These are phyloP conservation scores for Rhincodon typus DNA, from an alignment of 2,797 vertebrate species.

Conservation along the genomic window DNA sequence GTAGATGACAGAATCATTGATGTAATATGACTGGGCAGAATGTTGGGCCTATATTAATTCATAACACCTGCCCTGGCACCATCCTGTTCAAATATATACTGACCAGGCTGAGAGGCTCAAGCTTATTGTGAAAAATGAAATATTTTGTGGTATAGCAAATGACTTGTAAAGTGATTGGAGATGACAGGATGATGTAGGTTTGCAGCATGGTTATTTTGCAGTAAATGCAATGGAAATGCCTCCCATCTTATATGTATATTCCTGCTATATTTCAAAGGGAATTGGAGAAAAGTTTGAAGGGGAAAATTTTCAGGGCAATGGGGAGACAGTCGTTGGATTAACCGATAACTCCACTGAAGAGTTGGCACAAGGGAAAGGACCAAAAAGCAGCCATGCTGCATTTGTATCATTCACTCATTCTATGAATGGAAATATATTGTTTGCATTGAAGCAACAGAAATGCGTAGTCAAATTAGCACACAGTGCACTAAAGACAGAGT, in stretches of 20 bases:
- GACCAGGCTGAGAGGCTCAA: not conserved
- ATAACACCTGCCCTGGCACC: not conserved
- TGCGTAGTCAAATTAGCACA: not conserved
- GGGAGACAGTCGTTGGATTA: not conserved
- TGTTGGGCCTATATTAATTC: not conserved
- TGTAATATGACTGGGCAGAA: not conserved
- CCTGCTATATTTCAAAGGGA: not conserved
- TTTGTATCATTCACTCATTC: not conserved
- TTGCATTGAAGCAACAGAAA: not conserved
- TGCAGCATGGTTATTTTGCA: not conserved
- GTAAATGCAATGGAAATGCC: not conserved
- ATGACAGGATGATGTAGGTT: not conserved
- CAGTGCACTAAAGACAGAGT: not conserved
- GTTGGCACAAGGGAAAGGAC: not conserved
- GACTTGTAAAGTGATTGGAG: not conserved
- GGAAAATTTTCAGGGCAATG: not conserved
- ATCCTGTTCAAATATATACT: not conserved
- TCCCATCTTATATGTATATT: no score
- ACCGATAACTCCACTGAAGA: not conserved
- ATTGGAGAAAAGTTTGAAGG: not conserved
- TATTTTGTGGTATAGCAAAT: not conserved
- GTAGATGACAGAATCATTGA: not conserved
- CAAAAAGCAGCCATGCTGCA: not conserved
- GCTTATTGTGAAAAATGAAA: not conserved
- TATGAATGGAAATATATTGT: not conserved